Conservation (phyloP, 2,113 vertebrate genomes). For the Suricata suricatta region DNA sequence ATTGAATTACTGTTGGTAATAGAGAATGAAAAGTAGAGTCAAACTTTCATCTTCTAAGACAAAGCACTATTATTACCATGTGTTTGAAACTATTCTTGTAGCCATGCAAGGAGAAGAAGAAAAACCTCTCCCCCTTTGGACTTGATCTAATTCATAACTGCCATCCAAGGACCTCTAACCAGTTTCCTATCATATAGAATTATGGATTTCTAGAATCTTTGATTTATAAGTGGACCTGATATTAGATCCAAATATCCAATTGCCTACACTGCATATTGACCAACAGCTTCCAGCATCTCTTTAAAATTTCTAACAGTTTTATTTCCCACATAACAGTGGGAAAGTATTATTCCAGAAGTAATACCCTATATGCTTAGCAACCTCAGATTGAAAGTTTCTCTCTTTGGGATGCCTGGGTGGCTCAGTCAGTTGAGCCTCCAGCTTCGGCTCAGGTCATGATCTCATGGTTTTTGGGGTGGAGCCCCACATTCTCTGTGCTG, state of each 20-base stretch:
- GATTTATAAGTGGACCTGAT: neutral
- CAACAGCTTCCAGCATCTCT: neutral
- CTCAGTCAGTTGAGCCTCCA: too few species aligned
- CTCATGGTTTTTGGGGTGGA: too few species aligned
- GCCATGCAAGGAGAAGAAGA: neutral
- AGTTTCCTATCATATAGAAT: conserved; percentile 35
- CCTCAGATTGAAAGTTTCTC: neutral
- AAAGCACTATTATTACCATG: neutral
- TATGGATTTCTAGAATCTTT: conserved; percentile 23
- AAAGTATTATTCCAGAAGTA: neutral
- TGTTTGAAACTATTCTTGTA: neutral
- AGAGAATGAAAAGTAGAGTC: conserved; percentile 9
- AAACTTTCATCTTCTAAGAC: conserved; percentile 48
- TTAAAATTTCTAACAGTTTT: neutral
- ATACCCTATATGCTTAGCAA: neutral
- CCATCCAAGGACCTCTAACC: neutral
- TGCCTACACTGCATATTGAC: neutral
- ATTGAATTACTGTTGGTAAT: conserved; percentile 56
- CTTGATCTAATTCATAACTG: neutral
- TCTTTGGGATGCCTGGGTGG: neutral
- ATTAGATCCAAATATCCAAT: neutral
- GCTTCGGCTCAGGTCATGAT: too few species aligned
- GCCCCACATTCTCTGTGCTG: too few species aligned
- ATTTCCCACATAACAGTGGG: neutral
- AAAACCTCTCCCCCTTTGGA: conserved; percentile 23